Base-by-base conservation (phyloP, 2,888 invertebrate species). In the Drosophila demipolita region DNA sequence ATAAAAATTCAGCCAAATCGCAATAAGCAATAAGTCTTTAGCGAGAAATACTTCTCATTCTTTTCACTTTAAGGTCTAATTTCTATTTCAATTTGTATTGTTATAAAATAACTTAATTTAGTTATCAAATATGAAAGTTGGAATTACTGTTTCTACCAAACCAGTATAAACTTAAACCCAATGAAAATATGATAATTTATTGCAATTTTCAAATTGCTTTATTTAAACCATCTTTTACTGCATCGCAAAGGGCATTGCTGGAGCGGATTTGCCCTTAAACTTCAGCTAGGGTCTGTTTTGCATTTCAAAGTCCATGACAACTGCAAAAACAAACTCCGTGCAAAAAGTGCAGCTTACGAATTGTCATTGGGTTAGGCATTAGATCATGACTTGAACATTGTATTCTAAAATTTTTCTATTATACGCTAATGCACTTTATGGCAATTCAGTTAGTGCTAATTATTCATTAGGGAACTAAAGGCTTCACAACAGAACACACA, bases 351-450 rank as follows among this genome's bases (percentile, higher is more conserved):
- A 81, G 68, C 66, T 73, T 72, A 66, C 48, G 58, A 57, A 64
- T 72, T 69, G 58, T 57, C 62, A 67, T 66, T 66, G 58, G 23
- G 33, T 50, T 36, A 45, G 17, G 20, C 57, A 66, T 49, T 66
- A 60, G 23, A 57, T 55, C 45, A 83, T 83, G 83, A 83, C 87
- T 87, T 74, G 74, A 57, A 67, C 58, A 78, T 87, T 81, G 66
- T 40, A 57, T 35, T 36, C 52, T 15, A 42, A 38, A 78, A 61
- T 42, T 45, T 29, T 26, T 45, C 9, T 23, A 33, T 20, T 17
- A 20, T 26, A 40, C 33, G 36, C 40, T 57, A 72, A 60, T 78
- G 75, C 62, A 75, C 49, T 57, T 45, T 26, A 36, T 58, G 80
- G 77, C 63, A 75, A 58, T 55, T 59, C 20, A 58, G 48, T 35